phyloP scores from a whole-genome alignment of 2,113 vertebrate genomes.

The Falco punctatus region DNA sequence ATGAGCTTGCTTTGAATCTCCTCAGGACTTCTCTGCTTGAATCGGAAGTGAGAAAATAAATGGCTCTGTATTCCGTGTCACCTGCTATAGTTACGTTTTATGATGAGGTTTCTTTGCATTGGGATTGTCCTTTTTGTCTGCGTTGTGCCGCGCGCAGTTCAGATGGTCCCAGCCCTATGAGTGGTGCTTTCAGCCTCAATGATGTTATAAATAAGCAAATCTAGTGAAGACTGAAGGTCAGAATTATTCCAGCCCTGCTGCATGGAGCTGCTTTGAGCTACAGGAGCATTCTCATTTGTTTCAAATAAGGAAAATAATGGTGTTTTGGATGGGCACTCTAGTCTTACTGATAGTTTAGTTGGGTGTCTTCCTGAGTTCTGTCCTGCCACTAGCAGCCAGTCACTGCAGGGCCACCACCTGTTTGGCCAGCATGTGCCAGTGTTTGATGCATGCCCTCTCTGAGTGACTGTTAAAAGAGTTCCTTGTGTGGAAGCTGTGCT shows the following conservation, averaged over 20 bases:
- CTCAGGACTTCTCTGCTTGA: neutral
- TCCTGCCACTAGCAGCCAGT: neutral
- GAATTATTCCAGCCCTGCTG: neutral
- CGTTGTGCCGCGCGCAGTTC: rapidly evolving
- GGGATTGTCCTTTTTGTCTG: neutral
- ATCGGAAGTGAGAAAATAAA: neutral
- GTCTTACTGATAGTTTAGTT: neutral
- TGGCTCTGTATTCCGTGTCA: neutral
- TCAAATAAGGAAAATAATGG: neutral
- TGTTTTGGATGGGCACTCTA: neutral
- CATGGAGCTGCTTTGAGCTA: neutral
- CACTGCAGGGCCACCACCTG: neutral
- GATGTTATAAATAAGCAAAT: neutral
- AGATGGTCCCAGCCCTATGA: neutral
- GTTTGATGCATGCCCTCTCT: neutral
- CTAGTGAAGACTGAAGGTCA: neutral
- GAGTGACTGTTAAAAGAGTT: neutral
- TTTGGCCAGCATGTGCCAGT: rapidly evolving
- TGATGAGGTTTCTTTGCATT: neutral
- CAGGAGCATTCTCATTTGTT: neutral
- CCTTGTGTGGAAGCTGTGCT: neutral
- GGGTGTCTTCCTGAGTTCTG: neutral
- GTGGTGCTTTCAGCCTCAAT: neutral
- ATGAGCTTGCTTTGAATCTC: neutral
- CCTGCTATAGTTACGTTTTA: neutral